These are phyloP conservation scores for Hyles lineata DNA, from an alignment of 2,888 invertebrate genomes.

Conservation along the genomic window DNA sequence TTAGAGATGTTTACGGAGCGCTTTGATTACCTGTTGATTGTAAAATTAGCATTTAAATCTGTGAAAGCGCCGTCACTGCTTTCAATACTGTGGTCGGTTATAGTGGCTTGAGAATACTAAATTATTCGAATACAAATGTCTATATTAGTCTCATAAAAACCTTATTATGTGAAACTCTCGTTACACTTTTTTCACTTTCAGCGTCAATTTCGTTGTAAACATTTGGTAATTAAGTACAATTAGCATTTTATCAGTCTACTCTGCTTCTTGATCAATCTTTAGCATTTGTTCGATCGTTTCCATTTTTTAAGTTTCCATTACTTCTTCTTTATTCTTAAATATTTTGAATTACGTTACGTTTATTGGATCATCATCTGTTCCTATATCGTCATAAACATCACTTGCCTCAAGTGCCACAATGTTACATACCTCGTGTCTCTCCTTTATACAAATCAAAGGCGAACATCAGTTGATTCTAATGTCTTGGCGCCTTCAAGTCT, in stretches of 20 bases:
- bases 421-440: constrained; percentile 3
- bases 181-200: neutral
- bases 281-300: too few species aligned
- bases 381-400: neutral
- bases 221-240: neutral
- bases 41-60: constrained; percentile 15
- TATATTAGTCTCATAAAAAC: neutral
- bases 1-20: constrained; percentile 1
- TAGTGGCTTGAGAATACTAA: constrained; percentile 9
- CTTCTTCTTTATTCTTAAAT: too few species aligned
- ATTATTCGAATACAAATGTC: neutral
- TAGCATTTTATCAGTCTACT: too few species aligned
- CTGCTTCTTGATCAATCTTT: too few species aligned
- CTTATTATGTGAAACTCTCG: neutral
- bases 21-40: constrained; percentile 2
- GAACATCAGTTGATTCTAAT: constrained; percentile 19
- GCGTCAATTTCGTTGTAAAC: neutral
- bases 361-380: neutral
- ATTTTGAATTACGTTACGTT: neutral
- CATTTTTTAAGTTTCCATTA: too few species aligned
- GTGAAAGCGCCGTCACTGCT: constrained; percentile 2
- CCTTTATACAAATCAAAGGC: constrained; percentile 18
- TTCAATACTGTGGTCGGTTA: neutral
- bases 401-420: neutral
- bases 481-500: constrained; percentile 73